Base-by-base conservation (phyloP, 2,888 invertebrate species). In the Orthosia cruda region DNA sequence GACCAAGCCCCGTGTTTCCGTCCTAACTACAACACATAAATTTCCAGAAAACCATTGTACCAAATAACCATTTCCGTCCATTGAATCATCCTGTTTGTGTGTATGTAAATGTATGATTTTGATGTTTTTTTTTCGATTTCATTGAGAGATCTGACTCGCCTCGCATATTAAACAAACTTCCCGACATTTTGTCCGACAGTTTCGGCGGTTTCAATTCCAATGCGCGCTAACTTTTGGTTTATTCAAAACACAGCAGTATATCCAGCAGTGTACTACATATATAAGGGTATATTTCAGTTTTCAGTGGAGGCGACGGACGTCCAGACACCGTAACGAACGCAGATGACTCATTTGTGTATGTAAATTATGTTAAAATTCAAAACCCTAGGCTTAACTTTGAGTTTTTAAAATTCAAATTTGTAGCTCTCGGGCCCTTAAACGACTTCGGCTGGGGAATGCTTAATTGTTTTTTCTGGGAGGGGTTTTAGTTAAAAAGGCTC, bases 11-110 rank as follows among this genome's bases (percentile, higher is more conserved):
- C 83, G 63, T 77, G 80, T 83, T 88, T 91, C 91, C 89, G 87
- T 75, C 86, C 85, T 89, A 88, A 86, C 88, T 85, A 77, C 80
- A 87, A 77, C 79, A 87, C 86, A 87, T 85, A 89, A 86, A 89
- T 89, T 91, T 92, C 91, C 91, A 90, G 91, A 93, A 94, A 91
- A 90, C 91, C 92, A 93, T 94, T 93, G 94, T 93, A 90, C 89
- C 87, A 89, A 91, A 93, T 91, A 91, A 92, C 91, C 91, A 90
- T 93, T 93, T 96, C 96, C 96, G 95, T 89, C 92, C 94, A 94
- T 95, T 95, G 91, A 93, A 90, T 92, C 91, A 90, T 92, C 91
- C 91, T 89, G 91, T 92, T 89, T 80, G 83, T 78, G 26, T 84
- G 77, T 88, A 91, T 91, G 89, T 89, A 84, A 91, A 92, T 92